Evolutionary conservation across 2,797 vertebrate genomes (phyloP).

Genomic region (Semaprochilodus insignis): DNA sequence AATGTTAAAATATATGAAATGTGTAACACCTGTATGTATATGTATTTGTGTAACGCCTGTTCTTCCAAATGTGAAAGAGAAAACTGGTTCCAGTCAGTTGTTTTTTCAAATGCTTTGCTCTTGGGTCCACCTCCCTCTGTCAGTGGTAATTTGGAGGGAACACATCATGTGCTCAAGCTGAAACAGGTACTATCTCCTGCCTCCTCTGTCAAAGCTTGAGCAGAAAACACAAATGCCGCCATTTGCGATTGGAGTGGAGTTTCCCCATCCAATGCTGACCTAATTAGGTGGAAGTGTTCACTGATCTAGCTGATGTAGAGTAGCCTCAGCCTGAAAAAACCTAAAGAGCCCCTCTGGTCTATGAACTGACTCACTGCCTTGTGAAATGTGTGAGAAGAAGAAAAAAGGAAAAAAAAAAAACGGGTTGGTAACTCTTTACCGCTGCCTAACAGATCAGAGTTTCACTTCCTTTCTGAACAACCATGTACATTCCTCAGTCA

Average conservation of each 20-base stretch:
- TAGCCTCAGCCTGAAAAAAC: slow-evolving; percentile 8
- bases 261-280: slow-evolving; percentile 44
- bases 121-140: slow-evolving; percentile 38
- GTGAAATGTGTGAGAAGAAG: slow-evolving; percentile 40
- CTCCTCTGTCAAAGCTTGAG: slow-evolving; percentile 55
- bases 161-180: slow-evolving; percentile 62
- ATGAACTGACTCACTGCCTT: slow-evolving; percentile 37
- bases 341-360: not conserved
- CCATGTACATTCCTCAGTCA: slow-evolving; percentile 52
- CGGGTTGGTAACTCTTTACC: slow-evolving; percentile 24
- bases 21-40: too few relatives aligned
- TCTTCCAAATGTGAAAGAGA: not conserved
- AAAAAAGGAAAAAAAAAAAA: slow-evolving; percentile 6
- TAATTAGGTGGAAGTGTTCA: slow-evolving; percentile 19
- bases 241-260: slow-evolving; percentile 65
- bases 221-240: slow-evolving; percentile 55
- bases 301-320: slow-evolving; percentile 5
- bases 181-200: slow-evolving; percentile 64
- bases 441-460: slow-evolving; percentile 65
- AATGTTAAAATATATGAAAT: not conserved
- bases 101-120: slow-evolving; percentile 46
- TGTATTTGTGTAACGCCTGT: not conserved
- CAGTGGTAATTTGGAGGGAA: slow-evolving; percentile 43
- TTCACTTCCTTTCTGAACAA: slow-evolving; percentile 76
- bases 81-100: slow-evolving; percentile 6